Evolutionary conservation across 2,888 invertebrate species (phyloP), one percentile per base, ranked within the genome.

Genomic region (Masnerella sp.): DNA sequence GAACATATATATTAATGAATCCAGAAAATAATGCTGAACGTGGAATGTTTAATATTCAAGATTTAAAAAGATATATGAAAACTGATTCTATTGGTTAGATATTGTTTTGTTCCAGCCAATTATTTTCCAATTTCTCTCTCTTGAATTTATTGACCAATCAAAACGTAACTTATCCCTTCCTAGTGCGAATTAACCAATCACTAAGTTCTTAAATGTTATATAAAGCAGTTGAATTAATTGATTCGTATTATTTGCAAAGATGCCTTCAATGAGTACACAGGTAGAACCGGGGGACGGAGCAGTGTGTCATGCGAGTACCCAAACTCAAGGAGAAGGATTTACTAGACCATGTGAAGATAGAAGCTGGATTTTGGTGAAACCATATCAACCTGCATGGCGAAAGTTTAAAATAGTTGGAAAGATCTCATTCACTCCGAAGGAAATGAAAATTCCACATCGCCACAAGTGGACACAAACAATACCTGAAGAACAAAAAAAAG

Each of bases 1-100:
- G 52, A 0, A 47, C 65, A 0, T 69, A 58, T 32, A 8, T 70
- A 0, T 8, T 70, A 0, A 32, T 40, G n/a, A 42, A 69, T 0
- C 54, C 64, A 1, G 20, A 11, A 2, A 30, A 28, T 0, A 9
- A n/a, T 8, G 8, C 1, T 4, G 59, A 65, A 14, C 11, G 64
- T 2, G 56, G 51, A 0, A 73, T 54, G 17, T 54, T 62, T 12
- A 11, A 36, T 7, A 15, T 45, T 4, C 45, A 45, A 14, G 45
- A 45, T 7, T 8, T 45, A 11, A 30, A 51, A 34, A 5, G 18
- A 5, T 45, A 45, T 28, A 5, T 17, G 4, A 2, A 34, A 3
- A 30, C n/a, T n/a, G n/a, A n/a, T n/a, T n/a, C n/a, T n/a, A n/a
- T n/a, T n/a, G n/a, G n/a, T n/a, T n/a, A n/a, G n/a, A n/a, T n/a